Conservation (phyloP, 2,113 vertebrate genomes). For the Anarhynchus alexandrinus region DNA sequence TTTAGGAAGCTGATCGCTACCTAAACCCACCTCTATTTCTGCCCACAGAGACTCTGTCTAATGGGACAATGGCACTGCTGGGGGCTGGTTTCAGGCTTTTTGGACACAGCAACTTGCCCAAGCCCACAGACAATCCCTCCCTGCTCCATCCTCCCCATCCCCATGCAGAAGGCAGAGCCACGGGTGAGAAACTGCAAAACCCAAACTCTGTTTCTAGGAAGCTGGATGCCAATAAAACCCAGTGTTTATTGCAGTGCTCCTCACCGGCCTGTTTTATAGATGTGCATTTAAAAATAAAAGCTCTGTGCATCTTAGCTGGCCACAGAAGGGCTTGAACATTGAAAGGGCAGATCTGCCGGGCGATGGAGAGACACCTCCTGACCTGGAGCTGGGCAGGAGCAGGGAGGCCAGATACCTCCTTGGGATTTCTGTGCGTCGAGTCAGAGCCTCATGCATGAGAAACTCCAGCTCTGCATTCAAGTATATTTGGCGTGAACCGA, state of each 20-base stretch:
- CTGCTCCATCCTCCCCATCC: too few relatives aligned
- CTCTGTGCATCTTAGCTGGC: not conserved
- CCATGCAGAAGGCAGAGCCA: not conserved
- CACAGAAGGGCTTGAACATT: fast-evolving
- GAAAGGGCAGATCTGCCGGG: fast-evolving
- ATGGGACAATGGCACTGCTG: not conserved
- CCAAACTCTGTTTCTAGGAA: not conserved
- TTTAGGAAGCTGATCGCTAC: not conserved
- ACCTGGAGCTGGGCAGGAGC: not conserved
- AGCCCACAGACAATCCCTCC: not conserved
- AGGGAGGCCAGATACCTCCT: not conserved
- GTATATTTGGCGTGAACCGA: not conserved
- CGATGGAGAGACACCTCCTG: not conserved
- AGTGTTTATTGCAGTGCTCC: constrained; percentile 29
- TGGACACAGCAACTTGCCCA: not conserved
- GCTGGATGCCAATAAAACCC: not conserved
- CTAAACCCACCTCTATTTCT: not conserved
- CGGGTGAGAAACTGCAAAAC: not conserved
- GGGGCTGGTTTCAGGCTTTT: not conserved
- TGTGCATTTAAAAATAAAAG: not conserved
- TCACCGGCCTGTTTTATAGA: not conserved
- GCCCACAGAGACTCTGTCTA: not conserved
- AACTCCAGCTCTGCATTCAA: constrained; percentile 29
- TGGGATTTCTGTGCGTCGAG: not conserved
- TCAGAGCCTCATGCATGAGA: not conserved